These are phyloP conservation scores for Gadopsis bispinosus DNA, from an alignment of 2,797 vertebrate genomes.

Conservation along the genomic window DNA sequence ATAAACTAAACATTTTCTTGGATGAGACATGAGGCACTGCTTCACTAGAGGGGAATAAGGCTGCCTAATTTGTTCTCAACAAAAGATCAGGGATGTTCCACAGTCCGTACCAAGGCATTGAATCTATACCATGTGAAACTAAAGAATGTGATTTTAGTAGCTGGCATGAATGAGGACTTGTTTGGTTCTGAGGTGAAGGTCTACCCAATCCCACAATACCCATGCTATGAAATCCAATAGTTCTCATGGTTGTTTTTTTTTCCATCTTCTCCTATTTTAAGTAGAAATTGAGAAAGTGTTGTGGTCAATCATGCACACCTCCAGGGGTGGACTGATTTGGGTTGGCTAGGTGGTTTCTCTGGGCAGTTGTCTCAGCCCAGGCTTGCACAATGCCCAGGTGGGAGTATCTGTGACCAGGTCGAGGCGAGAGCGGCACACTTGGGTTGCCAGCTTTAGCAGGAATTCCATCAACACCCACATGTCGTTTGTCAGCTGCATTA, in stretches of 20 bases:
- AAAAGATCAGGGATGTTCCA: slow-evolving; percentile 50
- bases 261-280: slow-evolving; percentile 4
- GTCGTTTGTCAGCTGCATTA: slow-evolving; percentile 76
- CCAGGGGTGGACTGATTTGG: slow-evolving; percentile 24
- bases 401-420: slow-evolving; percentile 52
- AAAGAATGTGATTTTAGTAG: slow-evolving; percentile 50
- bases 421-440: slow-evolving; percentile 37
- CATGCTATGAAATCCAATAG: slow-evolving; percentile 51
- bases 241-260: slow-evolving; percentile 31
- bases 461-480: slow-evolving; percentile 71
- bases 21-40: slow-evolving; percentile 50
- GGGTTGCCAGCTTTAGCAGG: slow-evolving; percentile 61
- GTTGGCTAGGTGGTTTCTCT: slow-evolving; percentile 21
- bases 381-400: slow-evolving; percentile 48
- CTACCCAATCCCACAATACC: slow-evolving; percentile 26
- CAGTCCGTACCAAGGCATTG: slow-evolving; percentile 48
- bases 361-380: slow-evolving; percentile 54
- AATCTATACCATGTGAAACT: slow-evolving; percentile 48
- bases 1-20: slow-evolving; percentile 67
- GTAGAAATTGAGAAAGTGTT: slow-evolving; percentile 43
- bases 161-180: slow-evolving; percentile 45
- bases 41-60: slow-evolving; percentile 61
- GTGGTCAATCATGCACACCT: slow-evolving; percentile 39
- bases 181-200: slow-evolving; percentile 49
- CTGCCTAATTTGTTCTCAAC: slow-evolving; percentile 63